Percentiles rank a stretch among this genome's conserved stretches.
phyloP scores from a whole-genome alignment of 2,797 vertebrate genomes.

The Sylvia borin region DNA sequence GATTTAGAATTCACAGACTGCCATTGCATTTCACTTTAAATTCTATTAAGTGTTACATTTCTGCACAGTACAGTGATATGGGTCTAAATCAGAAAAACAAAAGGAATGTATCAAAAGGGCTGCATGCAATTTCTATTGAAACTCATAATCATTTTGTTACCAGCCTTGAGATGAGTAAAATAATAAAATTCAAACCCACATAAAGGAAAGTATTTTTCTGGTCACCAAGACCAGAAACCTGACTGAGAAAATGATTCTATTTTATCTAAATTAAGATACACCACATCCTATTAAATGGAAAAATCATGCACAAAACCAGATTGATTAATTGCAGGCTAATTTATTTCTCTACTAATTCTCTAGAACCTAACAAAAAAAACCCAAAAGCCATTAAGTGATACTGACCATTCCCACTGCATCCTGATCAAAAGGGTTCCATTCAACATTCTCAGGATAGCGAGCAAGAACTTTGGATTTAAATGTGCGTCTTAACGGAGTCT shows the following conservation, averaged over 20 bases:
- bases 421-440: conserved; percentile 99
- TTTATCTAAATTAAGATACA: background rate
- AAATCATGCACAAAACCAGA: background rate
- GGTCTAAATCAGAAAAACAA: background rate
- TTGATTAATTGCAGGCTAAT: background rate
- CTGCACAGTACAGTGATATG: background rate
- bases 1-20: background rate
- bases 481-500: conserved; percentile 95
- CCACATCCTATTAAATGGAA: background rate
- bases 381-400: conserved; percentile 15
- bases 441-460: conserved; percentile 96
- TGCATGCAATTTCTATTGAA: background rate
- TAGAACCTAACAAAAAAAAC: background rate
- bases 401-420: conserved; percentile 99
- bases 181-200: background rate
- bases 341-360: background rate
- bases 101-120: background rate
- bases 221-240: background rate
- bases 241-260: background rate
- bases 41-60: background rate
- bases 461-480: conserved; percentile 99
- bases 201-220: background rate
- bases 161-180: background rate
- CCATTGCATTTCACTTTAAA: background rate
- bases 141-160: background rate